Conservation (phyloP, 2,797 vertebrate genomes). For the Salmo trutta region DNA sequence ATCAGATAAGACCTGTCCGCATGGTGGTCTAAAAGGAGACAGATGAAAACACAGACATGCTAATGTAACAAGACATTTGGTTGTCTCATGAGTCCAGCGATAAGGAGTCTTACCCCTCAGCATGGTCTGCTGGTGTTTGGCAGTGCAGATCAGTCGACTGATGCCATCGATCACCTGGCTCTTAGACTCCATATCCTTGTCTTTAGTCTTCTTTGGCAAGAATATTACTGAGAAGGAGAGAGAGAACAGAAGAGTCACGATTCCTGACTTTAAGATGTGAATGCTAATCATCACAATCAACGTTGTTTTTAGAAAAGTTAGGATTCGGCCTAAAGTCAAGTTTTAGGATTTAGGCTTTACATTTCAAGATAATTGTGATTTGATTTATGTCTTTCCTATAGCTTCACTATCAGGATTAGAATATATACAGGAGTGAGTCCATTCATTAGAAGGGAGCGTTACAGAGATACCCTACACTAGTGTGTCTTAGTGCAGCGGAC, state of each 20-base stretch:
- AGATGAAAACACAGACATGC: neutral
- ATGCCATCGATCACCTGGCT: conserved; percentile 98
- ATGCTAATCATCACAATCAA: no score
- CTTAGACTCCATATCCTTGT: conserved; percentile 94
- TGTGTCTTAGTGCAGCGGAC: no score
- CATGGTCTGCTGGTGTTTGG: conserved; percentile 98
- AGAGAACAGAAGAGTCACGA: neutral
- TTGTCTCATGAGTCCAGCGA: neutral
- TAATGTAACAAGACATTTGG: neutral
- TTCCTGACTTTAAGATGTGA: neutral
- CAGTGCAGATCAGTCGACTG: conserved; percentile 97
- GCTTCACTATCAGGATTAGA: neutral
- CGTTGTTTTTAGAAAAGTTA: no score
- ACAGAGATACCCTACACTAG: no score
- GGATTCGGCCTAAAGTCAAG: no score
- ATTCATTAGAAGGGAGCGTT: neutral
- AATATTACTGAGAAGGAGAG: conserved; percentile 87
- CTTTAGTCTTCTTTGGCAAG: conserved; percentile 96
- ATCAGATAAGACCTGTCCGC: no score
- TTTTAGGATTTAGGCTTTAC: no score
- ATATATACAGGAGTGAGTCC: neutral
- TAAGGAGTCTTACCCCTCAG: conserved; percentile 75
- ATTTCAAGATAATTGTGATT: neutral
- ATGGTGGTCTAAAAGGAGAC: neutral
- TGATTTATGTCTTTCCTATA: neutral